Evolutionary conservation across 23 tunicate species (phyloP).

Genomic region (Halocynthia aurantium): DNA sequence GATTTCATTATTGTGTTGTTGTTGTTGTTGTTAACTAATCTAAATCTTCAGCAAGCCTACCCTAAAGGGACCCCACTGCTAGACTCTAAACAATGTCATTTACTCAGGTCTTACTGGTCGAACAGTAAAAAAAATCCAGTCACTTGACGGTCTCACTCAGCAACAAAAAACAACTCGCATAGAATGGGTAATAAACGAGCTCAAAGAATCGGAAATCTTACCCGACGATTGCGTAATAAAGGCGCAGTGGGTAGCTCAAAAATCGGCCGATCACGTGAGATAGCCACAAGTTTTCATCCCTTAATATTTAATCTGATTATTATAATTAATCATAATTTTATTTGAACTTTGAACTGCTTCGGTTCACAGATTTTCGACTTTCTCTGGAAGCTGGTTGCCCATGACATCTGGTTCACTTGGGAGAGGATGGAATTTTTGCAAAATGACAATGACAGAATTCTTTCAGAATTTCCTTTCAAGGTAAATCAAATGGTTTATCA

Average conservation of each 20-base stretch:
- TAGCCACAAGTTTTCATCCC: neutral
- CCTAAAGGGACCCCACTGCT: too few species aligned
- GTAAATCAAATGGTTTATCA: neutral
- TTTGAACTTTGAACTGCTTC: neutral
- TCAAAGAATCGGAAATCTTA: constrained; percentile 67
- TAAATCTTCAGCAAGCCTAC: too few species aligned
- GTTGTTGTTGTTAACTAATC: too few species aligned
- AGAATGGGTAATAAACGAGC: constrained; percentile 80
- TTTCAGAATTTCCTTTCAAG: constrained; percentile 22
- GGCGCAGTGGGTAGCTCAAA: constrained; percentile 49
- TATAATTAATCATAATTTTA: neutral
- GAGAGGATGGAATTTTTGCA: constrained; percentile 85
- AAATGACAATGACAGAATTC: constrained; percentile 38
- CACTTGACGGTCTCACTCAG: constrained; percentile 77
- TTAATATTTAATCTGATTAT: neutral
- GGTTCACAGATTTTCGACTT: constrained; percentile 52
- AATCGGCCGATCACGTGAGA: constrained; percentile 64
- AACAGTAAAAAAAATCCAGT: constrained; percentile 62
- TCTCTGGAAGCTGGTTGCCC: constrained; percentile 77
- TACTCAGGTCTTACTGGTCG: constrained; percentile 65
- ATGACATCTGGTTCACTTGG: constrained; percentile 95
- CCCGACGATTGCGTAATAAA: constrained; percentile 63
- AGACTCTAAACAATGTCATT: neutral
- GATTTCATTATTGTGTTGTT: too few species aligned
- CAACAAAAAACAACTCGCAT: constrained; percentile 62